Evolutionary conservation across 1,140 invertebrate genomes (phyloP), one percentile per base, ranked within the genome.

Genomic region (Drosophila sp.): DNA sequence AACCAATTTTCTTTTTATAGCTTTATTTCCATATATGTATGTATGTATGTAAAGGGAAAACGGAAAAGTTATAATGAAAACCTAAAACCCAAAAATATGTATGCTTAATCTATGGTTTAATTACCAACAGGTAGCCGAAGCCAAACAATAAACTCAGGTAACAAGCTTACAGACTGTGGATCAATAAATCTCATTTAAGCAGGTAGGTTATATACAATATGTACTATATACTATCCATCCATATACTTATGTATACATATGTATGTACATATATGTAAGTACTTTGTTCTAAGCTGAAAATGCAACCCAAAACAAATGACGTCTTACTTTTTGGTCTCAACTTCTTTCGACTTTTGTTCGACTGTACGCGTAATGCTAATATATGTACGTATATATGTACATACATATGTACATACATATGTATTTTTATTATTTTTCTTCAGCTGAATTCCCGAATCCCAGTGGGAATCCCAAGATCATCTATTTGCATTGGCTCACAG

Each of bases 1-100:
- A 80, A 54, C 64, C 69, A 74, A 80, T 85, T 85, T 83, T 72
- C 66, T 72, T 84, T 77, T 73, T 70, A 84, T 64, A 57, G 58
- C 54, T 79, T 60, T 54, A 73, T 84, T 73, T 80, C 60, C 69
- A 63, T 66, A 71, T 75, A 50, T 30, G 17, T 55, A 55, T 6
- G 1, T 56, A 32, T 4, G 1, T 23, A 60, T 17, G 25, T 27
- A 30, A 23, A 30, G 25, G 60, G 60, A n/a, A 1, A n/a, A 25
- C 2, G 11, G 29, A 50, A 62, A 33, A 5, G 33, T 33, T 6
- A 35, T 35, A 8, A 8, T 8, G 10, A 35, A 2, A 2, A 54
- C 8, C 1, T 54, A 54, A 25, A 10, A 29, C 11, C 35, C 17
- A 17, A 17, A 17, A 17, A 25, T 2, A 40, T 38, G 17, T 8